These are phyloP conservation scores for Gerris buenoi DNA, from an alignment of 1,140 invertebrate species.

Conservation along the genomic window DNA sequence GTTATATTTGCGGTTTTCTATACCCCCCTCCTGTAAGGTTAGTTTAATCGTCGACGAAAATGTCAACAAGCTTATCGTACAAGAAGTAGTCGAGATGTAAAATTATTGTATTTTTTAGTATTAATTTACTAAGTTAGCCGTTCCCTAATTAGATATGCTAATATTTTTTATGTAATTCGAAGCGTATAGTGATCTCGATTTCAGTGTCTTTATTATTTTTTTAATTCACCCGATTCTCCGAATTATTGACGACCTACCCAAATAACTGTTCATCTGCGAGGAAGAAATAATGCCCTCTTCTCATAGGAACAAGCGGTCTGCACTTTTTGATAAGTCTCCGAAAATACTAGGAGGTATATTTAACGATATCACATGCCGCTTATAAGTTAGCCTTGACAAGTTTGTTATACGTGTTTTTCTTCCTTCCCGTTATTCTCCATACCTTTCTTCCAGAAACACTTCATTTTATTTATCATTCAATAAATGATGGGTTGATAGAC, in stretches of 20 bases:
- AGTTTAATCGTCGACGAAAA: background rate
- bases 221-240: no score
- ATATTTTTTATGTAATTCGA: no score
- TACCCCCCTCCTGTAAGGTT: background rate
- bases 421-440: no score
- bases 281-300: background rate
- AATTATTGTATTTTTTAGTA: background rate
- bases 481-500: no score
- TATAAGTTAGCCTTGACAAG: no score
- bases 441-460: no score
- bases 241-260: background rate
- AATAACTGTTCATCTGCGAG: background rate
- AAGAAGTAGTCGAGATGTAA: background rate
- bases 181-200: no score
- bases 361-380: no score
- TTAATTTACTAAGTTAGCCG: background rate
- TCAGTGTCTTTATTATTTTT: no score
- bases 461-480: no score
- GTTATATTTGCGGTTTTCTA: background rate
- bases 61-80: background rate
- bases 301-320: background rate
- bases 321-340: background rate
- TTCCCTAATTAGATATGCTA: no score
- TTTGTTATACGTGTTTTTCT: no score
- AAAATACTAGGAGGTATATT: background rate